Percentiles rank a stretch among this genome's conserved stretches.
Evolutionary conservation across 2,888 invertebrate species (phyloP).

Genomic region (Parochlus steinenii): DNA sequence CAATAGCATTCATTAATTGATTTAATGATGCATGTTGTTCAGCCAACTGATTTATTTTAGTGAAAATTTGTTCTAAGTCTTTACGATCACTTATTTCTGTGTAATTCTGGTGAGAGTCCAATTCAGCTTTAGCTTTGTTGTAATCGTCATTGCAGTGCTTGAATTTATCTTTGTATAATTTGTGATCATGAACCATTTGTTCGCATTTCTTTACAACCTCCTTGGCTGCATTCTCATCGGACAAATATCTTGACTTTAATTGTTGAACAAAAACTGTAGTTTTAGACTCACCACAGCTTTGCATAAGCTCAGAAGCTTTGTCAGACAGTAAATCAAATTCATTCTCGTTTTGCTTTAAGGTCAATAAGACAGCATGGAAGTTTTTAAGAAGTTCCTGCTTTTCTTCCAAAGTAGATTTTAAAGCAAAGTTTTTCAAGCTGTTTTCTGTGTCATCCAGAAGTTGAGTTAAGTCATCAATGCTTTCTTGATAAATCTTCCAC

Average conservation of each 20-base stretch:
- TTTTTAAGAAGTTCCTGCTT: slow-evolving; percentile 79
- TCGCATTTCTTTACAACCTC: slow-evolving; percentile 86
- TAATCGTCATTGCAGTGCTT: slow-evolving; percentile 71
- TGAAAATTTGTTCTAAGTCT: slow-evolving; percentile 50
- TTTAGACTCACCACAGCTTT: slow-evolving; percentile 70
- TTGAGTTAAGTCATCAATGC: slow-evolving; percentile 60
- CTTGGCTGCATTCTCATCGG: slow-evolving; percentile 73
- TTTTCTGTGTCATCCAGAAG: slow-evolving; percentile 81
- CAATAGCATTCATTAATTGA: slow-evolving; percentile 61
- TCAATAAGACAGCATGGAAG: slow-evolving; percentile 53
- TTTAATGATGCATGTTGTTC: slow-evolving; percentile 59
- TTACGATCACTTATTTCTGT: slow-evolving; percentile 45
- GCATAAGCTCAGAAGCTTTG: slow-evolving; percentile 68
- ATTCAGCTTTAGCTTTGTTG: slow-evolving; percentile 53
- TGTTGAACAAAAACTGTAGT: slow-evolving; percentile 80
- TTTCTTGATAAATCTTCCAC: slow-evolving; percentile 82
- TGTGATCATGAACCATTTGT: slow-evolving; percentile 69
- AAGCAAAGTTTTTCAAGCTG: slow-evolving; percentile 66
- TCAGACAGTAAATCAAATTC: slow-evolving; percentile 77
- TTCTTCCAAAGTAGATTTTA: slow-evolving; percentile 72
- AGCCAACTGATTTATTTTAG: slow-evolving; percentile 53
- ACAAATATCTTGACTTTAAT: slow-evolving; percentile 76
- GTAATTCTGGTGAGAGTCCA: slow-evolving; percentile 46
- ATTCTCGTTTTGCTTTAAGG: slow-evolving; percentile 49
- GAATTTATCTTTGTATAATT: slow-evolving; percentile 63